Evolutionary conservation across 2,113 vertebrate genomes (phyloP), one percentile per base, ranked within the genome.

Genomic region (Melozone crissalis): DNA sequence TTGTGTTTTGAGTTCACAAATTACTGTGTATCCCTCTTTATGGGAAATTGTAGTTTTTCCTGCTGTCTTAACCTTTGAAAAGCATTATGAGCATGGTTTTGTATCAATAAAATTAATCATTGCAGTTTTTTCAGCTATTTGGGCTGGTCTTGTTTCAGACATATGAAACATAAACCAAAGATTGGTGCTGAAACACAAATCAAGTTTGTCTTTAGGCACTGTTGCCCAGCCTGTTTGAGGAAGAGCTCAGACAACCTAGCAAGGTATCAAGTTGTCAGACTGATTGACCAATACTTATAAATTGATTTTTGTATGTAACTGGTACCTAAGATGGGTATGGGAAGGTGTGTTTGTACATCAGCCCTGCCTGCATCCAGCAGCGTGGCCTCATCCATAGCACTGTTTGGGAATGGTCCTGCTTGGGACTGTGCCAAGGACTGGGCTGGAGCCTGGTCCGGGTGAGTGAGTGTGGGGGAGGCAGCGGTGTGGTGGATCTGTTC

Each of bases 311-410:
- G 10, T 54, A 21, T 41, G 6, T 49, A 62, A 55, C 51, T 77
- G 19, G 28, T 49, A 72, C 37, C 14, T 79, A 52, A 37, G 35
- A 33, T 57, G 30, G 16, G 2, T 47, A 16, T 3, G 10, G 62
- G 13, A 26, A 71, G 20, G 39, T 16, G 28, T 43, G 20, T 41
- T 46, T 65, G 1, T 31, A 4, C 10, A 16, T 30, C 26, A 21
- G 14, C n/a, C 20, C 11, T 78, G 26, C 51, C n/a, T 0, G 1
- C 37, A 73, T 28, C 27, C 68, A 89, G 72, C 33, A 57, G 22
- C 1, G 12, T 39, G 54, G 22, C 27, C 73, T 44, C 15, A 19
- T 44, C 87, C 7, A 0, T 43, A 5, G 13, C 1, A 5, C 13
- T 7, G 0, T 27, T 37, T 51, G 55, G 59, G 47, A 63, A 9